Base-by-base conservation (phyloP, 2,113 vertebrate genomes). In the Rhadina sibilatrix region DNA sequence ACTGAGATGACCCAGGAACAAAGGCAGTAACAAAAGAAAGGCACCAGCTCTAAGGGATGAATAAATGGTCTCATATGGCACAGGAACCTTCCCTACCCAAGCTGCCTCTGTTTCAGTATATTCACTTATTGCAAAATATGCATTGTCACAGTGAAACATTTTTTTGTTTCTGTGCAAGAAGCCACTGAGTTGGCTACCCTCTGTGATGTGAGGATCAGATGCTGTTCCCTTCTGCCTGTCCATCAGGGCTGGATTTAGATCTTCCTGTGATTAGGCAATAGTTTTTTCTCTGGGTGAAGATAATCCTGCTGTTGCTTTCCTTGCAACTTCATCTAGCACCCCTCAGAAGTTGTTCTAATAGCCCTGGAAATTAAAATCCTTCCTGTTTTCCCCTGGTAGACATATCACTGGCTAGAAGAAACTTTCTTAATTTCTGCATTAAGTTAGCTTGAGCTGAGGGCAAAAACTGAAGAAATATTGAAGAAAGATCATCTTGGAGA, bases 401-500 rank as follows among this genome's bases (percentile, higher is more conserved):
- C 9, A 5, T 42, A 70, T 40, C 14, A 33, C 21, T 71, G 61
- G 19, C 61, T 60, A 52, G 52, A 63, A 90, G 59, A 59, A 89
- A 24, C 40, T 53, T 76, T 60, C 57, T 70, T 52, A 8, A 44
- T 78, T 90, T 85, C 66, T 92, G 19, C 33, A 11, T 40, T 54
- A 52, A 78, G 47, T 77, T 52, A 70, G 9, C 35, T 75, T 83
- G 38, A 93, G 20, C 33, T 90, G 71, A 68, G 68, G 71, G 31
- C 27, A 83, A 87, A 79, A 93, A 44, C 38, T 44, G 76, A 87
- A 94, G 83, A 92, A 83, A 90, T 92, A 90, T 16, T 87, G 24
- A 83, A 78, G 38, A 49, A 57, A 90, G 63, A 74, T 90, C 33
- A 56, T 86, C 46, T 31, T 74, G 83, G 56, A 92, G 76, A 87